phyloP scores from a whole-genome alignment of 2,888 invertebrate species.

The Aspidapion aeneum region DNA sequence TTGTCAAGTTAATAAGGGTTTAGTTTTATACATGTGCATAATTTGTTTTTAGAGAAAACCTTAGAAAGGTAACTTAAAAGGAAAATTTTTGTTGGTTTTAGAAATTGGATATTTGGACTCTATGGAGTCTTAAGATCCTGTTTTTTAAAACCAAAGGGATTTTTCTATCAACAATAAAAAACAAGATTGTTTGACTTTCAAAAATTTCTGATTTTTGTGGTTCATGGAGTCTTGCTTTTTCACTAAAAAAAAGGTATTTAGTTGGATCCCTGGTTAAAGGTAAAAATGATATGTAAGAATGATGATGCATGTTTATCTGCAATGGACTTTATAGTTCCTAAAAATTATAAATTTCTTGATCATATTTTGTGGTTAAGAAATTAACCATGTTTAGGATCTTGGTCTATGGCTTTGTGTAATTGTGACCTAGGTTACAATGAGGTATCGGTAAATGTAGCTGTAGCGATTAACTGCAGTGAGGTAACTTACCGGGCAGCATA shows the following conservation, averaged over 20 bases:
- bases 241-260: background rate
- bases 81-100: background rate
- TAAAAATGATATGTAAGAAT: background rate
- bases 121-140: too few species aligned
- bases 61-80: background rate
- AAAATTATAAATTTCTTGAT: background rate
- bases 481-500: conserved; percentile 3
- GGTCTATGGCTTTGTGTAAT: background rate
- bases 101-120: background rate
- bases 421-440: background rate
- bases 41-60: too few species aligned
- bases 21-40: too few species aligned
- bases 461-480: conserved; percentile 9
- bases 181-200: background rate
- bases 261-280: too few species aligned
- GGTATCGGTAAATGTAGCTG: conserved; percentile 7
- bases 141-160: too few species aligned
- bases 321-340: background rate
- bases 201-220: background rate
- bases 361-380: background rate
- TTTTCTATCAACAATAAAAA: too few species aligned
- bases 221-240: background rate
- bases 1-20: too few species aligned
- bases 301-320: background rate
- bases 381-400: background rate